Evolutionary conservation across 92 coral and sea anemone species (phyloP).

Genomic region (Montipora capitata): DNA sequence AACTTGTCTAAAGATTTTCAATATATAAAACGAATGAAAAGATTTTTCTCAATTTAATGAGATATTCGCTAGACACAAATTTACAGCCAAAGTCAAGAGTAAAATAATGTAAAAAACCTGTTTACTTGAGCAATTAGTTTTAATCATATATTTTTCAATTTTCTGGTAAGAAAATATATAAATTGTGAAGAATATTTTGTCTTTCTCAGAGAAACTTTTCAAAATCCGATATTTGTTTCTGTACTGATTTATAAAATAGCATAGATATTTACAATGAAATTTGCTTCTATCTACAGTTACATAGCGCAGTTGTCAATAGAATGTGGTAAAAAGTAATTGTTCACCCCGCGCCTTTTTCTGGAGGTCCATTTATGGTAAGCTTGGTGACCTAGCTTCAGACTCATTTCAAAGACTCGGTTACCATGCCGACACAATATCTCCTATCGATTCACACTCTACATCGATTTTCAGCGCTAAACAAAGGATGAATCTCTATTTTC

Average conservation of each 20-base stretch:
- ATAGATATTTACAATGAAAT: constrained; percentile 26
- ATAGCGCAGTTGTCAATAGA: background rate
- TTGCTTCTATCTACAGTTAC: background rate
- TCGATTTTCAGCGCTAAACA: too few relatives aligned
- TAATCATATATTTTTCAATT: background rate
- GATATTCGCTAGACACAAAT: constrained; percentile 11
- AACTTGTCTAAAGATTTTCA: background rate
- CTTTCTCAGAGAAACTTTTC: background rate
- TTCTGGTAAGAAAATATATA: constrained; percentile 1
- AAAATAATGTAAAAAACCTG: background rate
- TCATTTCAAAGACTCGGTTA: too few relatives aligned
- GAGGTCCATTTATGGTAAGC: too few relatives aligned
- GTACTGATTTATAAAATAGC: background rate
- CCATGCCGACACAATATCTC: too few relatives aligned
- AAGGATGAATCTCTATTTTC: too few relatives aligned
- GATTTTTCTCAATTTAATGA: background rate
- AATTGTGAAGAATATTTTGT: background rate
- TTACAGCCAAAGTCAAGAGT: constrained; percentile 7
- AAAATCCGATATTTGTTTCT: background rate
- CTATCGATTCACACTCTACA: too few relatives aligned
- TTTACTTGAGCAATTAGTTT: background rate
- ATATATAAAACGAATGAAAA: background rate
- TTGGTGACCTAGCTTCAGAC: too few relatives aligned
- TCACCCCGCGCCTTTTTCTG: too few relatives aligned
- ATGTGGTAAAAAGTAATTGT: background rate